Evolutionary conservation across 53 echinoderm and acorn worm species (phyloP).

Genomic region (Actinopyga echinites): DNA sequence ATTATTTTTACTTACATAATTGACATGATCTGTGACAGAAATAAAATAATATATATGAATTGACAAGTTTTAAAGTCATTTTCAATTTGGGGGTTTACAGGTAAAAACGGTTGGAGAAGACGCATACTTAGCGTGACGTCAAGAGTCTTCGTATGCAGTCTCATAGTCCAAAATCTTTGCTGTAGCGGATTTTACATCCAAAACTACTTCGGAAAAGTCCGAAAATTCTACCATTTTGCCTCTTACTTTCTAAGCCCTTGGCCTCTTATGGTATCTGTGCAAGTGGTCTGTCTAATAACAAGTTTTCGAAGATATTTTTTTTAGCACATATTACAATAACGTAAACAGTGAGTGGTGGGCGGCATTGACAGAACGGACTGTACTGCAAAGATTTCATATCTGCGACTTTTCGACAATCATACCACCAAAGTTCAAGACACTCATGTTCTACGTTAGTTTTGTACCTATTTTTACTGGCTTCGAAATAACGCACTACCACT

Average conservation of each 20-base stretch:
- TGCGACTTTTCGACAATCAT: background rate
- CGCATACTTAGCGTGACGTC: background rate
- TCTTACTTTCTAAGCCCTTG: background rate
- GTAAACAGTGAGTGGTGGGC: background rate
- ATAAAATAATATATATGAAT: too few species aligned
- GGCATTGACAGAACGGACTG: background rate
- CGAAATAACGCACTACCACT: background rate
- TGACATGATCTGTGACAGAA: too few species aligned
- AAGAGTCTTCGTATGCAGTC: background rate
- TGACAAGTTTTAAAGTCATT: too few species aligned
- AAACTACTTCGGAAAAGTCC: background rate
- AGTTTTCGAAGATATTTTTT: background rate
- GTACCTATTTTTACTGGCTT: background rate
- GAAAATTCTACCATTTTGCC: background rate
- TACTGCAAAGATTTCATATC: background rate
- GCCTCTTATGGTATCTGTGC: background rate
- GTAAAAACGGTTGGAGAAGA: too few species aligned
- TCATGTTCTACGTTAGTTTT: background rate
- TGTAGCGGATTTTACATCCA: background rate
- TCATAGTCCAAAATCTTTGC: background rate
- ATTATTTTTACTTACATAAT: too few species aligned
- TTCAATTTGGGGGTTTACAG: too few species aligned
- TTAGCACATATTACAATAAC: background rate
- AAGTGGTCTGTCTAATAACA: background rate
- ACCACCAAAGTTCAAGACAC: background rate